These are phyloP conservation scores for Metaphire vulgaris DNA, from an alignment of 1,140 invertebrate genomes.

Conservation along the genomic window DNA sequence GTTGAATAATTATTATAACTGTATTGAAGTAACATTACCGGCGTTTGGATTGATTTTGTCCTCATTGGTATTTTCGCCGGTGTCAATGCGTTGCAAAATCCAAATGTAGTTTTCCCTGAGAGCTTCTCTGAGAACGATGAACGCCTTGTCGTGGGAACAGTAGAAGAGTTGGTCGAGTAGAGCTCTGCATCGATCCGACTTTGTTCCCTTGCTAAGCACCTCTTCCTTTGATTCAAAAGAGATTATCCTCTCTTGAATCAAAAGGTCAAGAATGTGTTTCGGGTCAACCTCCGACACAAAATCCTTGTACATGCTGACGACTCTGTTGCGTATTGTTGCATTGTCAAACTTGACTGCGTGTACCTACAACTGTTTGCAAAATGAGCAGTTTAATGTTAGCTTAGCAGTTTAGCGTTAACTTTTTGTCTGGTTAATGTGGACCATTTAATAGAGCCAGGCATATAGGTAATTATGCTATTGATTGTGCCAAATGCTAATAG, in stretches of 20 bases:
- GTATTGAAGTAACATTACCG: no score
- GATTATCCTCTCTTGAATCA: slow-evolving; percentile 13
- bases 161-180: slow-evolving; percentile 9
- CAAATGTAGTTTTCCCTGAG: background rate
- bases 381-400: no score
- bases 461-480: no score
- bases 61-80: no score
- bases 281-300: slow-evolving; percentile 18
- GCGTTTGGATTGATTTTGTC: no score
- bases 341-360: background rate
- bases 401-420: no score
- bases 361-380: no score
- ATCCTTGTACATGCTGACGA: slow-evolving; percentile 13
- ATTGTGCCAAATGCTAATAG: no score
- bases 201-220: background rate
- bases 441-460: no score
- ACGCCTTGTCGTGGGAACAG: background rate
- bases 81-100: slow-evolving; percentile 4
- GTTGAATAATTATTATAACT: no score
- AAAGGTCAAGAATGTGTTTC: slow-evolving; percentile 5
- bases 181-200: slow-evolving; percentile 9
- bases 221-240: slow-evolving; percentile 7
- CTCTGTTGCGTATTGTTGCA: background rate
- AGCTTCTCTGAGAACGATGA: background rate
- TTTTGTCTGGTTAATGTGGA: no score